phyloP scores from a whole-genome alignment of 2,888 invertebrate species.

The Leptarthrus brevirostris region DNA sequence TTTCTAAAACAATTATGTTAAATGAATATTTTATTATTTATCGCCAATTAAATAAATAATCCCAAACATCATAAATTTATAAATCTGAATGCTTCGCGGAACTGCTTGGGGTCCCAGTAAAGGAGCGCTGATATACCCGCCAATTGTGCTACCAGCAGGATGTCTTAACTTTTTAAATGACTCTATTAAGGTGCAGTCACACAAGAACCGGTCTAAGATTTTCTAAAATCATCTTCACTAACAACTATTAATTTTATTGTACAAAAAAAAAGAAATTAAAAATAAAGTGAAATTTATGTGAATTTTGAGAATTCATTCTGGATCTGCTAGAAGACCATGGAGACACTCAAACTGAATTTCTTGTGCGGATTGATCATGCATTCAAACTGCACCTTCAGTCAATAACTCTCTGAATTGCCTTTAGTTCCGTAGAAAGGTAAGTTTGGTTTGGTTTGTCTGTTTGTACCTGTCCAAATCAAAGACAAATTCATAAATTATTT shows the following conservation, averaged over 20 bases:
- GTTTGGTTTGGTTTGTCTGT: neutral
- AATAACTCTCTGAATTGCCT: neutral
- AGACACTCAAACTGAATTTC: neutral
- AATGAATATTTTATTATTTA: too few species aligned
- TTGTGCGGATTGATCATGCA: conserved; percentile 4
- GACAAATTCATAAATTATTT: conserved; percentile 20
- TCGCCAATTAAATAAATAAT: too few species aligned
- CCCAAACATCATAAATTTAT: neutral
- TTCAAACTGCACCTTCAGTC: neutral
- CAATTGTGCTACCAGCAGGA: neutral
- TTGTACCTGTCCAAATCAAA: conserved; percentile 3
- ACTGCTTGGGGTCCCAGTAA: neutral
- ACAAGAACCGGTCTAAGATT: neutral
- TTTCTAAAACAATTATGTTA: too few species aligned
- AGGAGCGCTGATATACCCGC: neutral
- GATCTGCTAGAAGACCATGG: neutral
- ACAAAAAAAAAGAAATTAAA: neutral
- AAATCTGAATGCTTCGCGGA: neutral
- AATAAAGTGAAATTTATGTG: neutral
- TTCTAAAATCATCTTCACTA: neutral
- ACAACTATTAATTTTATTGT: neutral
- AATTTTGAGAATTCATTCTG: neutral
- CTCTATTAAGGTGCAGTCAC: neutral
- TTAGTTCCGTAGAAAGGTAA: neutral
- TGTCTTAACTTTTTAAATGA: neutral